These are phyloP conservation scores for Drosophila aldrichi DNA, from an alignment of 2,888 invertebrate genomes.

Conservation along the genomic window DNA sequence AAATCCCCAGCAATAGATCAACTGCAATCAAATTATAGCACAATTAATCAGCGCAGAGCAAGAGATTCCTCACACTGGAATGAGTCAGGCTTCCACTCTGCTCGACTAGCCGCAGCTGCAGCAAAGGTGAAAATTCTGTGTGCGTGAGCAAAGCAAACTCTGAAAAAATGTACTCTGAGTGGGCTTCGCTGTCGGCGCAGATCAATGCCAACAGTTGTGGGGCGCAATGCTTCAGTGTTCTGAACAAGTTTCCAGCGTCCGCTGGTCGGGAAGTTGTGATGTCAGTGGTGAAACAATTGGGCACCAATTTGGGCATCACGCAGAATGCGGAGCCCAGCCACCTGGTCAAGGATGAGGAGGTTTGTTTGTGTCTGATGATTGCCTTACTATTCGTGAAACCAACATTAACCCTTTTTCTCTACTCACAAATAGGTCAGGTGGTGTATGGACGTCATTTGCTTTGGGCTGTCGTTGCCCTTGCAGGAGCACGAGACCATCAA, in stretches of 20 bases:
- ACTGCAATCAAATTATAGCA: neutral
- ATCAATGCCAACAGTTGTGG: slow-evolving; percentile 86
- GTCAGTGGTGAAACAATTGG: slow-evolving; percentile 88
- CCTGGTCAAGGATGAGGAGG: slow-evolving; percentile 93
- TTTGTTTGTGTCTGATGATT: slow-evolving; percentile 72
- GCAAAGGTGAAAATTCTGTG: slow-evolving; percentile 33
- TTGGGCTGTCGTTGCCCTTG: slow-evolving; percentile 95
- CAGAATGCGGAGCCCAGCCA: slow-evolving; percentile 94
- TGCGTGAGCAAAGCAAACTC: slow-evolving; percentile 4
- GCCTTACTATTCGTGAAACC: neutral
- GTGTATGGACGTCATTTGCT: slow-evolving; percentile 95
- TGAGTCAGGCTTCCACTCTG: neutral
- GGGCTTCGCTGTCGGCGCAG: slow-evolving; percentile 86
- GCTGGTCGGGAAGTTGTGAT: slow-evolving; percentile 87
- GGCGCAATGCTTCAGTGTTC: slow-evolving; percentile 86
- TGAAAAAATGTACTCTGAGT: slow-evolving; percentile 86
- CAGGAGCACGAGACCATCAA: slow-evolving; percentile 97
- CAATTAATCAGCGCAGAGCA: neutral
- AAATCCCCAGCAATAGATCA: neutral
- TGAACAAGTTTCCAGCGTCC: slow-evolving; percentile 87
- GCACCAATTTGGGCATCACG: slow-evolving; percentile 89
- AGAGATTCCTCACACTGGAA: neutral
- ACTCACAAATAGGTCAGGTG: slow-evolving; percentile 90
- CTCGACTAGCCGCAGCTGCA: neutral
- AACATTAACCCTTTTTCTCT: neutral